Conservation (phyloP, 2,797 vertebrate species). For the Parambassis ranga region DNA sequence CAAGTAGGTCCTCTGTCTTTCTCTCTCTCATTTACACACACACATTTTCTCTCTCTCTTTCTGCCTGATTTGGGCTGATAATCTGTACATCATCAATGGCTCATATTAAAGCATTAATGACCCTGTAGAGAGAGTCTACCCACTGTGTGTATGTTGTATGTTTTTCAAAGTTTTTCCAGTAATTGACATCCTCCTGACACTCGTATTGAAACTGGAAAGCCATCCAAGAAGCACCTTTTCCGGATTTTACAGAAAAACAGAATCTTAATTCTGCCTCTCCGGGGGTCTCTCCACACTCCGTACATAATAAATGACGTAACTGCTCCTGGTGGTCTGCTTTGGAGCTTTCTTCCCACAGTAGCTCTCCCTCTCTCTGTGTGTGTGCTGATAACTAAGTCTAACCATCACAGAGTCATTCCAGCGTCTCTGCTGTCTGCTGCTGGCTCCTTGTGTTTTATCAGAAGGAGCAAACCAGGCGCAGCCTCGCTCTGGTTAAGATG, state of each 20-base stretch:
- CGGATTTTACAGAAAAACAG: constrained; percentile 16
- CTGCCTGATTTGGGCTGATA: not conserved
- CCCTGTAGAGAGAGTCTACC: not conserved
- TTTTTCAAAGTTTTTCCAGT: not conserved
- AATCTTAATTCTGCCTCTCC: constrained; percentile 7
- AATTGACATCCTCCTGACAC: constrained; percentile 29
- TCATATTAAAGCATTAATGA: constrained; percentile 1
- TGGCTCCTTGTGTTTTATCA: constrained; percentile 50
- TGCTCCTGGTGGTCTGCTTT: not conserved
- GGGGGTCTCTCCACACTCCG: not conserved
- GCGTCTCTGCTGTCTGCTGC: constrained; percentile 49
- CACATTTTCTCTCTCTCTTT: constrained; percentile 8
- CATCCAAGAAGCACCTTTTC: constrained; percentile 11
- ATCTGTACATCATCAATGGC: not conserved
- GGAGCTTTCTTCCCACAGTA: constrained; percentile 11
- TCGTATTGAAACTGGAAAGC: constrained; percentile 15
- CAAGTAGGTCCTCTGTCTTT: constrained; percentile 17
- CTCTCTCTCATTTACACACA: too few relatives aligned
- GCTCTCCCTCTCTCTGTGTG: too few relatives aligned
- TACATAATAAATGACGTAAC: constrained; percentile 21
- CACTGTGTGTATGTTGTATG: not conserved
- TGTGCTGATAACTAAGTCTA: constrained; percentile 49
- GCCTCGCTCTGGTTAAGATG: constrained; percentile 1
- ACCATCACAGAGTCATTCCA: constrained; percentile 48
- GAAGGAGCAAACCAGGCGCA: constrained; percentile 37